Conservation (phyloP, 35 echinoderm and acorn worm species). For the Patiria miniata region DNA sequence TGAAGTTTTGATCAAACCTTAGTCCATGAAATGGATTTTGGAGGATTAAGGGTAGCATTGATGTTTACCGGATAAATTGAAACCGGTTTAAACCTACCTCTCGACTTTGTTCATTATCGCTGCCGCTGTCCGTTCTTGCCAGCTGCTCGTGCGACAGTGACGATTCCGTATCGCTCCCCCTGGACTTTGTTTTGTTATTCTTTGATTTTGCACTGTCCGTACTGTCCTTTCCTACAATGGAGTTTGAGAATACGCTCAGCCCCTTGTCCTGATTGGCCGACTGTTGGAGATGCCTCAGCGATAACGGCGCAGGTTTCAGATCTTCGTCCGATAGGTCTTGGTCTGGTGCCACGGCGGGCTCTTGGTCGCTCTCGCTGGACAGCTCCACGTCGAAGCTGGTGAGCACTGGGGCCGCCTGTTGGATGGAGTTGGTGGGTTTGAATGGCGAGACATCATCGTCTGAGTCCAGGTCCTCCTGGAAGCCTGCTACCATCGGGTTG, state of each 20-base stretch:
- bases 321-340: conserved; percentile 41
- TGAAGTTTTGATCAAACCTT: too few species aligned
- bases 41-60: too few species aligned
- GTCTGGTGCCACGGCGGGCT: conserved; percentile 35
- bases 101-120: conserved; percentile 15
- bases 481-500: conserved; percentile 95
- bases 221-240: not conserved
- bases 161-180: not conserved
- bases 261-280: not conserved
- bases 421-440: not conserved
- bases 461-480: conserved; percentile 95
- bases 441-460: conserved; percentile 67
- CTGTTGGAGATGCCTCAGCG: not conserved
- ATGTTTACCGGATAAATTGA: too few species aligned
- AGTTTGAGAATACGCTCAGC: not conserved
- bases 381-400: conserved; percentile 73
- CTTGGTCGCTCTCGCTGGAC: conserved; percentile 56
- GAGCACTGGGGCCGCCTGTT: not conserved
- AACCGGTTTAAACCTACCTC: not conserved
- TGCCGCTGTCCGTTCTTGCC: not conserved
- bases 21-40: too few species aligned
- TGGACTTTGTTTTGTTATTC: not conserved
- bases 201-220: not conserved
- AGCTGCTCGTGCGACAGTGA: not conserved
- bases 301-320: not conserved